A percentile compares a stretch with the other conserved stretches of the same genome.
These are phyloP conservation scores for Drosophila prostipennis DNA, from an alignment of 2,888 invertebrate genomes.

Conservation along the genomic window DNA sequence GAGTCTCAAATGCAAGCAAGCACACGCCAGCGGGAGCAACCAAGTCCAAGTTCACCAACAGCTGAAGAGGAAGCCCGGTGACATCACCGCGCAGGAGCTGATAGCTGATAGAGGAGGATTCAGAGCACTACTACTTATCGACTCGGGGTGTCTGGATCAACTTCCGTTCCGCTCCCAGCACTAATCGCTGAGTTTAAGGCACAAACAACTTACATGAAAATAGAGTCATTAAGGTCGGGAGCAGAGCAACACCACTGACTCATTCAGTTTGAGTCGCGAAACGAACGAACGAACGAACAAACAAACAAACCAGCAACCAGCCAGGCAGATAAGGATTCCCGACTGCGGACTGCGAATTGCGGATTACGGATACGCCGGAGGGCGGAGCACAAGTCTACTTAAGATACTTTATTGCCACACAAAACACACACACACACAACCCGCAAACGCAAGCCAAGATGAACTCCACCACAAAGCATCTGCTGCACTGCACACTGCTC, in stretches of 20 bases:
- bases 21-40: slow-evolving; percentile 42
- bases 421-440: slow-evolving; percentile 1
- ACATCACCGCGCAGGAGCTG: too few relatives aligned
- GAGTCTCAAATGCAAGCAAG: slow-evolving; percentile 57
- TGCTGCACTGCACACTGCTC: slow-evolving; percentile 91
- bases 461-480: slow-evolving; percentile 88
- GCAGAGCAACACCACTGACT: background rate
- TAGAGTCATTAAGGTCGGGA: background rate
- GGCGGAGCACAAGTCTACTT: slow-evolving; percentile 37
- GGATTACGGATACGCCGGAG: slow-evolving; percentile 3
- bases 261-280: slow-evolving; percentile 1
- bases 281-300: slow-evolving; percentile 37
- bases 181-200: slow-evolving; percentile 10
- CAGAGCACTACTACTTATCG: background rate
- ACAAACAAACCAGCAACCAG: background rate
- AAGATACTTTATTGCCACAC: slow-evolving; percentile 4
- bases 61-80: slow-evolving; percentile 18
- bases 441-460: slow-evolving; percentile 51
- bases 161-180: slow-evolving; percentile 19
- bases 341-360: too few relatives aligned
- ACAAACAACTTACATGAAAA: slow-evolving; percentile 11
- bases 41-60: slow-evolving; percentile 51
- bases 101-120: background rate
- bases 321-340: background rate
- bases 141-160: slow-evolving; percentile 18